Conservation (phyloP, 2,888 invertebrate species). For the Lepidonotus clava region DNA sequence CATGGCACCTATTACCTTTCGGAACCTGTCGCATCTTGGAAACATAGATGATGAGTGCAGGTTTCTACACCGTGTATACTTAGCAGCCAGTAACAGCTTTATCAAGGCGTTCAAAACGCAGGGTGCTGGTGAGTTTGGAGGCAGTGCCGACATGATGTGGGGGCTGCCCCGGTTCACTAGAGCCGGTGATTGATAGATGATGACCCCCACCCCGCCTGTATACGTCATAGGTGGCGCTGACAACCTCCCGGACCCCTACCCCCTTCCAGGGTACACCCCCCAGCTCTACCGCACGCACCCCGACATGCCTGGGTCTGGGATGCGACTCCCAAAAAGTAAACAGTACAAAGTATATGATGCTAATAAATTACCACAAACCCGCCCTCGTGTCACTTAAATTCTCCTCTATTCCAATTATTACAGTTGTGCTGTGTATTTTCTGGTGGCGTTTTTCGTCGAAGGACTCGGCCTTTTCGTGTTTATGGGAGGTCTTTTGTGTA, state of each 20-base stretch:
- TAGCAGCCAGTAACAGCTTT: too few species aligned
- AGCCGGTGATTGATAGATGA: constrained; percentile 35
- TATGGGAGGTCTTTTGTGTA: too few species aligned
- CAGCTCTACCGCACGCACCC: not conserved
- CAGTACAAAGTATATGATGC: not conserved
- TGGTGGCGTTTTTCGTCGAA: too few species aligned
- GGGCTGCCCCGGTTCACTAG: constrained; percentile 46
- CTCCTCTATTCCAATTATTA: not conserved
- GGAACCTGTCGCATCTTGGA: too few species aligned
- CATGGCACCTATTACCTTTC: too few species aligned
- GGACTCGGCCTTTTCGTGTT: too few species aligned
- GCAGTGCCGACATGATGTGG: not conserved
- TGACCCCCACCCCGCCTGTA: constrained; percentile 39
- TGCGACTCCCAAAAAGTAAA: not conserved
- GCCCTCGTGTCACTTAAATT: not conserved
- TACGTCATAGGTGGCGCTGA: constrained; percentile 40
- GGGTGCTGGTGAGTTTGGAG: not conserved
- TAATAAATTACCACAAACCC: not conserved
- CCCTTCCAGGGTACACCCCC: not conserved
- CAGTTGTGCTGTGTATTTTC: too few species aligned
- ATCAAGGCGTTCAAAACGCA: not conserved
- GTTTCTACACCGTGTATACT: too few species aligned
- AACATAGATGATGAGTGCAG: too few species aligned
- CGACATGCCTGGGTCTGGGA: not conserved
- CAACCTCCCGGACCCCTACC: not conserved